These are phyloP conservation scores for Gari tellinella DNA, from an alignment of 2,888 invertebrate genomes.

Conservation along the genomic window DNA sequence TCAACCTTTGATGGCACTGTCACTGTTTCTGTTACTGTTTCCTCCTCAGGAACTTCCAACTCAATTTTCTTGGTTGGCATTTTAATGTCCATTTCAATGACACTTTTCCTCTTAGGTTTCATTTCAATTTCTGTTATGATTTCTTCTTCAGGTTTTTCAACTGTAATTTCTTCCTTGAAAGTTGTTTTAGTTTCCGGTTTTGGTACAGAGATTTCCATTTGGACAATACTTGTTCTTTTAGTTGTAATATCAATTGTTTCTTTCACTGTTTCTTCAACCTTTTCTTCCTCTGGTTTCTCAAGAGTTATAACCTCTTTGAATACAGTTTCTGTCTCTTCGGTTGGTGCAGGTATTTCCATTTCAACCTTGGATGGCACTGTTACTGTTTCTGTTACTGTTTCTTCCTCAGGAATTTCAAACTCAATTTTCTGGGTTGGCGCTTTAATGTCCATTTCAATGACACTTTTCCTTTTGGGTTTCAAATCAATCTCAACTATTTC, in stretches of 20 bases:
- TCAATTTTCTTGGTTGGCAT: too few species aligned
- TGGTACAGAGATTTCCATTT: slow-evolving; percentile 5
- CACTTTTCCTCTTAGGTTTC: background rate
- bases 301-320: background rate
- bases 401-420: background rate
- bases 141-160: slow-evolving; percentile 3
- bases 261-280: background rate
- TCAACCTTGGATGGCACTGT: slow-evolving; percentile 11
- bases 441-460: too few species aligned
- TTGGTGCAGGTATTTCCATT: slow-evolving; percentile 12
- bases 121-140: background rate
- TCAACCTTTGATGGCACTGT: background rate
- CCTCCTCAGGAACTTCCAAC: too few species aligned
- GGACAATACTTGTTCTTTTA: background rate
- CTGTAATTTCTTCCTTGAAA: background rate
- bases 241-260: too few species aligned
- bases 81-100: slow-evolving; percentile 3
- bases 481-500: background rate
- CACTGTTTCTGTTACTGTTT: too few species aligned
- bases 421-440: too few species aligned
- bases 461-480: too few species aligned
- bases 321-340: background rate
- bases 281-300: background rate
- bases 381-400: slow-evolving; percentile 27
- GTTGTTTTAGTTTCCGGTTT: slow-evolving; percentile 1